Conservation (phyloP, 2,797 vertebrate species). For the Mormyrops attenuatus region DNA sequence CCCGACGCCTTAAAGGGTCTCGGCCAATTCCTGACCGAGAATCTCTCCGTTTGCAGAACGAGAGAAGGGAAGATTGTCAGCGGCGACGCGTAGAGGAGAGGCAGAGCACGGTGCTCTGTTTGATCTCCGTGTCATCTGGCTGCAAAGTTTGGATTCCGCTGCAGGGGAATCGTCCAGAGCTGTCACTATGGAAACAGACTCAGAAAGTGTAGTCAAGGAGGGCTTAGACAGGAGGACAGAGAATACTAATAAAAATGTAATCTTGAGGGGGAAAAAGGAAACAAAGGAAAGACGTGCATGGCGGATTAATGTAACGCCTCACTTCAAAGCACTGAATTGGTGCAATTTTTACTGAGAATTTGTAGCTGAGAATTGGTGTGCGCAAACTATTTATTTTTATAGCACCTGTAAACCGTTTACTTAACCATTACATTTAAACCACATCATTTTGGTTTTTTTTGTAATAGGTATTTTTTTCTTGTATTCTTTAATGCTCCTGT, state of each 20-base stretch:
- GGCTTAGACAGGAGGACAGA: conserved; percentile 38
- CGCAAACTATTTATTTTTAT: not conserved
- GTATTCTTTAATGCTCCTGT: not conserved
- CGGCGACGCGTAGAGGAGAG: conserved; percentile 15
- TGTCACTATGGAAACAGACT: conserved; percentile 64
- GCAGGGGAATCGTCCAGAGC: conserved; percentile 52
- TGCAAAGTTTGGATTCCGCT: conserved; percentile 53
- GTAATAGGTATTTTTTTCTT: not conserved
- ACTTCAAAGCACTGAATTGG: conserved; percentile 43
- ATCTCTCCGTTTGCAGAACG: conserved; percentile 25
- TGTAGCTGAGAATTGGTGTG: conserved; percentile 24
- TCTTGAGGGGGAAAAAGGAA: conserved; percentile 34
- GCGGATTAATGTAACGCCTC: conserved; percentile 49
- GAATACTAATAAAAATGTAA: conserved; percentile 51
- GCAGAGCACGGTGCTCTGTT: conserved; percentile 41
- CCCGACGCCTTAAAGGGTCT: conserved; percentile 9
- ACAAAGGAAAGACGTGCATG: conserved; percentile 51
- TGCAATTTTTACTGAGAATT: conserved; percentile 43
- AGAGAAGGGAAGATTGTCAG: conserved; percentile 27
- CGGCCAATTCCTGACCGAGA: conserved; percentile 7
- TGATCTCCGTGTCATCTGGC: conserved; percentile 56
- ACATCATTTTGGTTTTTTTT: not conserved
- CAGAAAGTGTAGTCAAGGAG: conserved; percentile 53
- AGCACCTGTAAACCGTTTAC: not conserved
- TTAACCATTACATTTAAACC: not conserved